A percentile compares a stretch with the other conserved stretches of the same genome.
phyloP scores from a whole-genome alignment of 2,888 invertebrate species.

The Andrena trimmerana region DNA sequence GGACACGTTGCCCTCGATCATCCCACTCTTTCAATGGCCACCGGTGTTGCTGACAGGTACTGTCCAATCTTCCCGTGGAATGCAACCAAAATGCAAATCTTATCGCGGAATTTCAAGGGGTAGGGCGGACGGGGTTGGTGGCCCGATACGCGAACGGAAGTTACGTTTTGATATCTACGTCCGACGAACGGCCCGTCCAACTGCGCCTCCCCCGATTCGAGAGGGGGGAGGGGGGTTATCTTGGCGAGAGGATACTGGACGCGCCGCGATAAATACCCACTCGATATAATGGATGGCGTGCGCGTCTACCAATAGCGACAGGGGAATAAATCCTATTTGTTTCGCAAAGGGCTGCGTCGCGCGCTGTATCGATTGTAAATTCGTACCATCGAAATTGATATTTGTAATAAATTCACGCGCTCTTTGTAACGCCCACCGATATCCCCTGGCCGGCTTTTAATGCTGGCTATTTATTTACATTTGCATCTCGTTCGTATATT shows the following conservation, averaged over 20 bases:
- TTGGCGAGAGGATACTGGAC: slow-evolving; percentile 63
- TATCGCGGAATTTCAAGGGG: slow-evolving; percentile 67
- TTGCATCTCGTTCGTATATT: slow-evolving; percentile 34
- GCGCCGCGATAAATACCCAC: slow-evolving; percentile 71
- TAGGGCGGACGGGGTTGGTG: slow-evolving; percentile 15
- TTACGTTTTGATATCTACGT: slow-evolving; percentile 68
- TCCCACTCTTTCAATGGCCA: slow-evolving; percentile 32
- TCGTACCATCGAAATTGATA: slow-evolving; percentile 63
- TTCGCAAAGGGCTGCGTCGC: slow-evolving; percentile 36
- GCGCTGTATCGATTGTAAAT: slow-evolving; percentile 51
- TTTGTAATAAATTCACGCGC: slow-evolving; percentile 59
- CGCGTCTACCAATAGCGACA: slow-evolving; percentile 52
- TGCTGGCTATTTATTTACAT: slow-evolving; percentile 24
- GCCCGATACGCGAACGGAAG: slow-evolving; percentile 65
- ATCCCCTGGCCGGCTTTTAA: slow-evolving; percentile 36
- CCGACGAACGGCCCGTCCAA: slow-evolving; percentile 51
- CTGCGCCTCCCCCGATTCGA: slow-evolving; percentile 32
- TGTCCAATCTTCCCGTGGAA: slow-evolving; percentile 34
- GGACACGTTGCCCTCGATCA: slow-evolving; percentile 20
- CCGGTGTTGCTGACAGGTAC: slow-evolving; percentile 43
- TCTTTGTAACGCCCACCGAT: slow-evolving; percentile 21
- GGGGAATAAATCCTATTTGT: slow-evolving; percentile 68
- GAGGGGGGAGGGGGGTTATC: slow-evolving; percentile 67
- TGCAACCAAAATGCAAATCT: slow-evolving; percentile 61
- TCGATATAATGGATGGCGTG: slow-evolving; percentile 69